phyloP scores from a whole-genome alignment of 2,113 vertebrate genomes.

The Psephotus haematonotus region DNA sequence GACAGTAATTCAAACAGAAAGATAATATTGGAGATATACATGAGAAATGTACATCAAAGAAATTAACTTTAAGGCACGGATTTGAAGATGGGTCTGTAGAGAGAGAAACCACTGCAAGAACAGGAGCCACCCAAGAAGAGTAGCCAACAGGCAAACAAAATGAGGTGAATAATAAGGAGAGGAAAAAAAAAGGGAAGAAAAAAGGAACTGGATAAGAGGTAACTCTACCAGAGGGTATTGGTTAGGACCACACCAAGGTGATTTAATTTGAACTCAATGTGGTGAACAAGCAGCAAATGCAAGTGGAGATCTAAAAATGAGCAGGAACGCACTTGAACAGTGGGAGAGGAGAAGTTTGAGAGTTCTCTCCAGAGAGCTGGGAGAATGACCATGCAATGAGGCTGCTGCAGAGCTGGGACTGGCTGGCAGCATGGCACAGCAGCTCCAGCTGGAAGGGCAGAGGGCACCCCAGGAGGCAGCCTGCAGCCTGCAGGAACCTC shows the following conservation, averaged over 20 bases:
- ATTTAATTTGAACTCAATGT: not conserved
- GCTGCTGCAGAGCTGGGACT: not conserved
- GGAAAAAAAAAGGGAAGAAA: not conserved
- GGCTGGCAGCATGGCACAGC: not conserved
- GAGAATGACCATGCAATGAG: fast-evolving
- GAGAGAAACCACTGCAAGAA: not conserved
- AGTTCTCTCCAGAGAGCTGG: not conserved
- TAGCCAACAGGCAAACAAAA: not conserved
- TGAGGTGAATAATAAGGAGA: not conserved
- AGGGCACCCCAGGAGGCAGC: not conserved
- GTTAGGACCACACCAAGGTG: not conserved
- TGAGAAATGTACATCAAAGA: not conserved
- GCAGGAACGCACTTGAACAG: fast-evolving
- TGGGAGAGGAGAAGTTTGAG: not conserved
- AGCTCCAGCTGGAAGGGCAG: not conserved
- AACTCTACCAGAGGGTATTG: not conserved
- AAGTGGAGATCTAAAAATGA: not conserved
- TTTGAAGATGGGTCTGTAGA: not conserved
- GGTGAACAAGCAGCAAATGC: not conserved
- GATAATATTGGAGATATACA: not conserved
- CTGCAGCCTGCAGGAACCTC: not conserved
- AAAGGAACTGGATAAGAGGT: not conserved
- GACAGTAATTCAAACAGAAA: not conserved
- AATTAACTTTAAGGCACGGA: not conserved
- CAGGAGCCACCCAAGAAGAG: not conserved